A percentile compares a stretch with the other conserved stretches of the same genome.
Conservation (phyloP, 35 echinoderm and acorn worm species). For the Patiria miniata region DNA sequence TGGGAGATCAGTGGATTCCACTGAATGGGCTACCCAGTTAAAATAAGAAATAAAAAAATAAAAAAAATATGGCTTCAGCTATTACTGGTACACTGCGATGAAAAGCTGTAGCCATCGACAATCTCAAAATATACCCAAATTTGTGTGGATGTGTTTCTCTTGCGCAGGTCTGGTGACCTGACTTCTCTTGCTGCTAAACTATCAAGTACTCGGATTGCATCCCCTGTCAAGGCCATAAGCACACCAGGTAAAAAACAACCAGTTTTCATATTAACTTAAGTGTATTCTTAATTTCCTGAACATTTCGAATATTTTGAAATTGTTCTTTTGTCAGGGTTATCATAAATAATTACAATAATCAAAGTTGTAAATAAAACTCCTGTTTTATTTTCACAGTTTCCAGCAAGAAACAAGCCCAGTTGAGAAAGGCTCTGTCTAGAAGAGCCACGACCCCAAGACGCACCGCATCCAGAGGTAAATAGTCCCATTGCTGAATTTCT, state of each 20-base stretch:
- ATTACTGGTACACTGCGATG: too few relatives aligned
- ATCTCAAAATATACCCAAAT: too few relatives aligned
- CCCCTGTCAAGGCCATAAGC: conserved; percentile 26
- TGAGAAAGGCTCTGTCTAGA: conserved; percentile 78
- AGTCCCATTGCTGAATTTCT: background rate
- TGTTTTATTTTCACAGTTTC: conserved; percentile 21
- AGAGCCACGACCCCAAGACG: conserved; percentile 69
- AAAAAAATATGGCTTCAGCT: too few relatives aligned
- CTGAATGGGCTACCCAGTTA: too few relatives aligned
- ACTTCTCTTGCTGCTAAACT: conserved; percentile 56
- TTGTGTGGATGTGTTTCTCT: too few relatives aligned
- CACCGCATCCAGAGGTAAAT: conserved; percentile 78
- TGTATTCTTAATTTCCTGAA: background rate
- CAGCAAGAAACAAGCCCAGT: conserved; percentile 67
- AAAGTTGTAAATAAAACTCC: too few relatives aligned
- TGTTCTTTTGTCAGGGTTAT: too few relatives aligned
- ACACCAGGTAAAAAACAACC: conserved; percentile 5
- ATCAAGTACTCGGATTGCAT: conserved; percentile 40
- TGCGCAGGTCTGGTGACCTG: conserved; percentile 55
- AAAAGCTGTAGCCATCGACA: too few relatives aligned
- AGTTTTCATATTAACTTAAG: too few relatives aligned
- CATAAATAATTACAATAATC: too few relatives aligned
- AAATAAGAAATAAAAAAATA: too few relatives aligned
- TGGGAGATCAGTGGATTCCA: too few relatives aligned
- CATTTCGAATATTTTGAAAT: background rate